Evolutionary conservation across 1,140 invertebrate species (phyloP).

Genomic region (Zelostemma sp.): DNA sequence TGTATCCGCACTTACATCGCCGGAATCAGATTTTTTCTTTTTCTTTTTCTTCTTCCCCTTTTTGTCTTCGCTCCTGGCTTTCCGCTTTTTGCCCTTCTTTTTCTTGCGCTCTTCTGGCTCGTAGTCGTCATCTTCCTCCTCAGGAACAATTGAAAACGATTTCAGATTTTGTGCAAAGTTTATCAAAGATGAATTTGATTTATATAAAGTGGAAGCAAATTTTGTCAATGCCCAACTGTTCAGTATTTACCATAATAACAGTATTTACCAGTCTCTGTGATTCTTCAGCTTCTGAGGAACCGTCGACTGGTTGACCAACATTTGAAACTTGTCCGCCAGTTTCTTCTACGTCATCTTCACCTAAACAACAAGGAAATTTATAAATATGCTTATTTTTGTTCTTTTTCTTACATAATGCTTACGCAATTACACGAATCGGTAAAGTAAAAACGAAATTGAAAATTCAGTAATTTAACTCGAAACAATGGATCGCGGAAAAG

Average conservation of each 20-base stretch:
- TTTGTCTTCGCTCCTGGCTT: slow-evolving; percentile 87
- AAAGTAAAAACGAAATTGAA: too few species aligned
- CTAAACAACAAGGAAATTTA: slow-evolving; percentile 66
- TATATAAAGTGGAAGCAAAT: too few species aligned
- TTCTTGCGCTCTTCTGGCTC: slow-evolving; percentile 89
- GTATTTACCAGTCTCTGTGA: slow-evolving; percentile 68
- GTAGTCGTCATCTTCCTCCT: slow-evolving; percentile 89
- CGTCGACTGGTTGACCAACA: slow-evolving; percentile 70
- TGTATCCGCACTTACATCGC: slow-evolving; percentile 79
- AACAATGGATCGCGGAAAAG: too few species aligned
- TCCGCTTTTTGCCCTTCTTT: slow-evolving; percentile 92
- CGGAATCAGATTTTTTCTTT: slow-evolving; percentile 92
- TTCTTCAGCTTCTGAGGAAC: slow-evolving; percentile 82
- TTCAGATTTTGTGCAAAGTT: too few species aligned
- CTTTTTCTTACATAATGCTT: too few species aligned
- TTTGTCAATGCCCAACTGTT: too few species aligned
- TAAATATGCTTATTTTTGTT: slow-evolving; percentile 8
- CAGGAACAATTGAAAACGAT: slow-evolving; percentile 26
- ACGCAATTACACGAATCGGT: too few species aligned
- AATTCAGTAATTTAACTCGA: too few species aligned
- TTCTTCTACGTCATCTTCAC: slow-evolving; percentile 78
- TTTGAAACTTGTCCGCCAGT: slow-evolving; percentile 71
- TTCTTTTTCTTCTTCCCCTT: slow-evolving; percentile 94
- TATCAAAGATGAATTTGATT: not conserved
- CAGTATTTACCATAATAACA: too few species aligned